Base-by-base conservation (phyloP, 2,888 invertebrate genomes). In the Chironomus riparius region DNA sequence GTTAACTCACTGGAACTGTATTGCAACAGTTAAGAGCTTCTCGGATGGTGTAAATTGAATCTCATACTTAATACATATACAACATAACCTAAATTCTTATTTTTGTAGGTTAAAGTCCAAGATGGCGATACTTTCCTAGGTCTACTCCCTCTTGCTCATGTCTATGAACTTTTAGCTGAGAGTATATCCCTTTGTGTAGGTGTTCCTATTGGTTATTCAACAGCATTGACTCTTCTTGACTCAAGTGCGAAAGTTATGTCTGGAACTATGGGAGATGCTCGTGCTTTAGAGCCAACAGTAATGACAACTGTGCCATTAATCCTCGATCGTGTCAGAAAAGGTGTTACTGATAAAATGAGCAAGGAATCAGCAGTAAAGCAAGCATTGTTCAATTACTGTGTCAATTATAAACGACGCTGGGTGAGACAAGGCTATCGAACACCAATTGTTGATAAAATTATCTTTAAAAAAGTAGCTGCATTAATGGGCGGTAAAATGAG, bases 291-390 rank as follows among this genome's bases (percentile, higher is more conserved):
- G 80, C 99, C 99, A 3, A 97, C 98, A 1, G 92, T 97, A 81
- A 92, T 99, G 87, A 97, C 97, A 4, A 91, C 97, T 70, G 99
- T 99, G 65, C 99, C 99, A 77, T 95, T 97, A 81, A 97, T 99
- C 80, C 90, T 98, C 86, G 98, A 98, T 85, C 91, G 98, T 80
- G 94, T 99, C 82, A 96, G 96, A 81, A 99, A 99, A 85, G 95
- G 93, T 79, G 95, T 99, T 77, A 94, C 94, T 82, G 97, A 98
- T 81, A 96, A 95, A 83, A 94, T 98, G 74, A 89, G 90, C 72
- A 91, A 91, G 79, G 92, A 93, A 76, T 91, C 94, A 7, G 86
- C 87, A 68, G 86, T 97, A 77, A 90, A 91, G 77, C 89, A 91
- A 82, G 91, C 93, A 0, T 85, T 98, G 78, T 98, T 99, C 86